Conservation (phyloP, 2,888 invertebrate species). For the Stenodema calcarata region DNA sequence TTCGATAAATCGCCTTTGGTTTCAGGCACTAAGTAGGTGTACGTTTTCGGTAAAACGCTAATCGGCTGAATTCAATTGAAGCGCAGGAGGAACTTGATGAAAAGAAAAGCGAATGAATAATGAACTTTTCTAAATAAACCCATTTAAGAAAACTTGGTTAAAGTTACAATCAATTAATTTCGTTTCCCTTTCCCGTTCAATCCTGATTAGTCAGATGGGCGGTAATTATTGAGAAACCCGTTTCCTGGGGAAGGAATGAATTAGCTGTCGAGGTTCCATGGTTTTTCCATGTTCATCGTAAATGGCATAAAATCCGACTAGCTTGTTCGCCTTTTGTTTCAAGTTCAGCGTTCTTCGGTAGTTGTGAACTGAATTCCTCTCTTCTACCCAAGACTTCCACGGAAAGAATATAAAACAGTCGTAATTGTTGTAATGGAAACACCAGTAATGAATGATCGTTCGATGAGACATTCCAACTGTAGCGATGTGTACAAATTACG, state of each 20-base stretch:
- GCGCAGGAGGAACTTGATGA: neutral
- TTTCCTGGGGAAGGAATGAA: neutral
- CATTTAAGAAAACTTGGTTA: neutral
- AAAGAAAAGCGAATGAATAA: neutral
- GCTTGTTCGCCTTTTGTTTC: too few species aligned
- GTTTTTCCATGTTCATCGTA: neutral
- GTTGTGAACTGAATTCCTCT: too few species aligned
- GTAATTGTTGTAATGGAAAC: too few species aligned
- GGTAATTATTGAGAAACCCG: neutral
- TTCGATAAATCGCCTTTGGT: too few species aligned
- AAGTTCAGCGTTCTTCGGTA: too few species aligned
- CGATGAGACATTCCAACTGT: too few species aligned
- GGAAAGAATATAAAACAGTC: too few species aligned
- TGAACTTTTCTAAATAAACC: neutral
- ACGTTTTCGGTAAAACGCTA: too few species aligned
- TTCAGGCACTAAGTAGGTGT: too few species aligned
- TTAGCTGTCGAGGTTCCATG: neutral
- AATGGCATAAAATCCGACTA: neutral
- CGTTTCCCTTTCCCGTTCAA: neutral
- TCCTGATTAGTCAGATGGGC: neutral
- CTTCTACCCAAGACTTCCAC: too few species aligned
- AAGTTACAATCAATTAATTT: neutral
- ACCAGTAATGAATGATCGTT: too few species aligned
- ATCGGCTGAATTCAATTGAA: neutral
- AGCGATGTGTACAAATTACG: too few species aligned